phyloP scores from a whole-genome alignment of 2,888 invertebrate genomes.

The Seira musarum region DNA sequence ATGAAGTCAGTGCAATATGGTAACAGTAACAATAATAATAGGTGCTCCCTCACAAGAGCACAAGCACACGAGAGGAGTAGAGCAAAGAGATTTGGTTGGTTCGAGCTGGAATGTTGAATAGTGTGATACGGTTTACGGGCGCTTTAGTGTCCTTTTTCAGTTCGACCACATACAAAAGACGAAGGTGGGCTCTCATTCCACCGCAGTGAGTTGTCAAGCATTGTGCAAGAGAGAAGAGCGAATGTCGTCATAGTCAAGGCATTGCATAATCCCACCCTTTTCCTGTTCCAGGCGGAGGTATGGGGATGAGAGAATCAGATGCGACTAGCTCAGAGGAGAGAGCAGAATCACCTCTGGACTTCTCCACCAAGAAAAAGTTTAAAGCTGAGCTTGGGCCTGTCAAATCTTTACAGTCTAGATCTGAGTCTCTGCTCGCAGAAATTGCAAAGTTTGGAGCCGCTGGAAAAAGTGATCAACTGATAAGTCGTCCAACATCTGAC shows the following conservation, averaged over 20 bases:
- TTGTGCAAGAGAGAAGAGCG: not conserved
- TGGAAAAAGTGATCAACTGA: slow-evolving; percentile 6
- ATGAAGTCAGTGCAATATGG: too few relatives aligned
- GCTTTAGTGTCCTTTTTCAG: slow-evolving; percentile 50
- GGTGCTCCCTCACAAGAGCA: too few relatives aligned
- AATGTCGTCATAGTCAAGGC: not conserved
- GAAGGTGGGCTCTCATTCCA: slow-evolving; percentile 54
- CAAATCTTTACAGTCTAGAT: slow-evolving; percentile 2
- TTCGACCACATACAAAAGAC: slow-evolving; percentile 29
- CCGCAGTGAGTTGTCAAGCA: slow-evolving; percentile 44
- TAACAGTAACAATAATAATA: too few relatives aligned
- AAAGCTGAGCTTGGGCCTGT: slow-evolving; percentile 28
- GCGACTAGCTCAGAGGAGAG: not conserved
- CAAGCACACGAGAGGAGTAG: too few relatives aligned
- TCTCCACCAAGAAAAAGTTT: slow-evolving; percentile 69
- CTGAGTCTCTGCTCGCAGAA: slow-evolving; percentile 6
- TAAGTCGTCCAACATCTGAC: slow-evolving; percentile 36
- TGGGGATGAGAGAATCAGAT: not conserved
- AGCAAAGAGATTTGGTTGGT: slow-evolving; percentile 40
- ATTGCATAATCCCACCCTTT: slow-evolving; percentile 4
- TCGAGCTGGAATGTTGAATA: not conserved
- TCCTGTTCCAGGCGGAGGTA: slow-evolving; percentile 22
- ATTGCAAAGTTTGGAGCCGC: slow-evolving; percentile 29
- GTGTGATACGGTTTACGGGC: too few relatives aligned
- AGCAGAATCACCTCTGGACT: slow-evolving; percentile 70